Conservation (phyloP, 1,140 invertebrate genomes). For the Zaprionus capensis region DNA sequence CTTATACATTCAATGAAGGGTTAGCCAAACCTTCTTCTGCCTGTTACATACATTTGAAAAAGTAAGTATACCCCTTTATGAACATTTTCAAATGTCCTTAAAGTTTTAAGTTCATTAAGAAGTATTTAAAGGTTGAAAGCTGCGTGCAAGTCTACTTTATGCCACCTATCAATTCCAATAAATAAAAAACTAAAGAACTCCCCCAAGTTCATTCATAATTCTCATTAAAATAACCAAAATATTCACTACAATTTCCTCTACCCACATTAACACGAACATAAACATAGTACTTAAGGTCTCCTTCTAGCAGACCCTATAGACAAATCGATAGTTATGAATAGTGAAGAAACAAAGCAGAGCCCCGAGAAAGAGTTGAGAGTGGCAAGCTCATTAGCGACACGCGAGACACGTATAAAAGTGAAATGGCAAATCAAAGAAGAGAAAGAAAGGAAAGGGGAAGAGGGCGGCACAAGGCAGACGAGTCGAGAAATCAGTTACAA, state of each 20-base stretch:
- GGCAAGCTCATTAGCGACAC: constrained; percentile 64
- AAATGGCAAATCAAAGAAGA: constrained; percentile 69
- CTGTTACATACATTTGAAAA: too few relatives aligned
- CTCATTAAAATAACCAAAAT: neutral
- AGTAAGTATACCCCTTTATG: too few relatives aligned
- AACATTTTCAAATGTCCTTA: too few relatives aligned
- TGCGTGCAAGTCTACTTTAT: too few relatives aligned
- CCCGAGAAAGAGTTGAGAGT: constrained; percentile 10
- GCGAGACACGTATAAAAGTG: constrained; percentile 71
- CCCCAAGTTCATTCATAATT: neutral
- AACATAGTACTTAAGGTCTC: neutral
- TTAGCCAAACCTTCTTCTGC: too few relatives aligned
- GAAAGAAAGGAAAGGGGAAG: neutral
- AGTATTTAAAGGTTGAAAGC: too few relatives aligned
- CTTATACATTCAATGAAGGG: too few relatives aligned
- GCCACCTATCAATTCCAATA: rapidly evolving
- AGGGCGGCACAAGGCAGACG: too few relatives aligned
- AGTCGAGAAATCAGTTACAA: constrained; percentile 79
- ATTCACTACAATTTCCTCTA: neutral
- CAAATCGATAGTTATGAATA: constrained; percentile 25
- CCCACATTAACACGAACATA: neutral
- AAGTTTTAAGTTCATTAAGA: too few relatives aligned
- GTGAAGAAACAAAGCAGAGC: constrained; percentile 12
- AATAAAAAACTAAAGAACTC: neutral
- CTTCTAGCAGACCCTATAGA: neutral